Evolutionary conservation across 1,140 invertebrate genomes (phyloP), one percentile per base, ranked within the genome.

Genomic region (Heterodera carotae): DNA sequence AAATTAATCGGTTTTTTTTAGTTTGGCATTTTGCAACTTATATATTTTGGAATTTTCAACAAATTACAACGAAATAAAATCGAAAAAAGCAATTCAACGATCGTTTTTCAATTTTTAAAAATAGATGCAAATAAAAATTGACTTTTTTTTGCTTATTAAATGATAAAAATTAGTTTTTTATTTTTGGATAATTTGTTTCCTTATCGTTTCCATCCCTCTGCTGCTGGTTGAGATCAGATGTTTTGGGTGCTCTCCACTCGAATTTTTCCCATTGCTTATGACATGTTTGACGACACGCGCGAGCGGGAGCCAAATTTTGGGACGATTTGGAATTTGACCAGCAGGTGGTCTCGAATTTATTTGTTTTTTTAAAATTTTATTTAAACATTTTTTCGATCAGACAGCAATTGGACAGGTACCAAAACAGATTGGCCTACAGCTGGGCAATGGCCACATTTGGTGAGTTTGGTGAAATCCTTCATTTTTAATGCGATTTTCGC

Each of bases 251-350:
- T 80, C 25, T 80, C 78, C n/a, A 81, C 78, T 6, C 27, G 29
- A 56, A 80, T 80, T 53, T 81, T 80, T 27, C 78, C 78, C 15
- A 76, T 29, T 18, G 78, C 78, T 27, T 80, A 39, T 69, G 60
- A 80, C 66, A 80, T 80, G 80, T 80, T 80, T 48, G 77, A 80
- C 34, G 78, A 80, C 66, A 80, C 78, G 39, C 75, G 64, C 12
- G 64, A 74, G 29, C 31, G 72, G 25, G 48, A 64, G 33, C 10
- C 27, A 10, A 56, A 74, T 18, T 74, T 64, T 48, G 25, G 29
- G 29, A 22, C 48, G n/a, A 31, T 66, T 27, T 74, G 72, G 72
- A 74, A 74, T 18, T 29, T 18, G 64, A 74, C 72, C 34, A 39
- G 27, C 64, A 66, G 56, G 72, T 74, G 59, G n/a, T 39, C 22